These are phyloP conservation scores for Drosophila hamatofila DNA, from an alignment of 2,888 invertebrate genomes.

Conservation along the genomic window DNA sequence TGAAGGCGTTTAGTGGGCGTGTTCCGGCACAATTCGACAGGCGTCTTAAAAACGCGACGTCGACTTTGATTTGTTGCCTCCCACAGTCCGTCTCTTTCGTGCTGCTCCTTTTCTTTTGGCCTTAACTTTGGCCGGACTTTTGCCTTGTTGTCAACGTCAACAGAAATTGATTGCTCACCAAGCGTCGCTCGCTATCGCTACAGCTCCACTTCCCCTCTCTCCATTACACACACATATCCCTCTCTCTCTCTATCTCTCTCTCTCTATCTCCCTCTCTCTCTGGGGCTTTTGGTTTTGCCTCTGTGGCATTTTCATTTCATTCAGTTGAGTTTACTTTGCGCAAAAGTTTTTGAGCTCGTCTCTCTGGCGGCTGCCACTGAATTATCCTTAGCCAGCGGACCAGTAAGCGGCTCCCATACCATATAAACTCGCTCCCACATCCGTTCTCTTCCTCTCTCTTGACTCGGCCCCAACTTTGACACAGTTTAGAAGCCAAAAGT, in stretches of 20 bases:
- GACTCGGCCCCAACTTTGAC: constrained; percentile 67
- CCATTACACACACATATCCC: neutral
- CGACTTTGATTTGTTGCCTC: constrained; percentile 78
- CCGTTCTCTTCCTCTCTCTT: neutral
- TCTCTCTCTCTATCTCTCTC: neutral
- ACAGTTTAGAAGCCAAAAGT: constrained; percentile 80
- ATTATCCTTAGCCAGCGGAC: constrained; percentile 78
- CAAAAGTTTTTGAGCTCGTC: constrained; percentile 70
- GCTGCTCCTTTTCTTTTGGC: constrained; percentile 52
- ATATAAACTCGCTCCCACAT: neutral
- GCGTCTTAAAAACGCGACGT: constrained; percentile 71
- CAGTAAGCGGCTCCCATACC: constrained; percentile 53
- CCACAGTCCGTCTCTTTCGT: constrained; percentile 11
- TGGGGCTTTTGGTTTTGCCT: constrained; percentile 66
- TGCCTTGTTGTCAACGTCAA: constrained; percentile 80
- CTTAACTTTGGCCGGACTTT: constrained; percentile 79
- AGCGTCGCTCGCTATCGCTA: constrained; percentile 37
- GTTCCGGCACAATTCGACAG: constrained; percentile 70
- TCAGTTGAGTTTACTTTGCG: constrained; percentile 79
- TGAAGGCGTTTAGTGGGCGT: constrained; percentile 67
- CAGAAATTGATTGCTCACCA: constrained; percentile 80
- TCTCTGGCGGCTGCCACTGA: constrained; percentile 66
- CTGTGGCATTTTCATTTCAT: constrained; percentile 82
- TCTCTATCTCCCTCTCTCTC: constrained; percentile 7
- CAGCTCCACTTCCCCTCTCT: neutral